Percentiles rank a stretch among this genome's conserved stretches.
Conservation (phyloP, 2,888 invertebrate genomes). For the Callosobruchus maculatus region DNA sequence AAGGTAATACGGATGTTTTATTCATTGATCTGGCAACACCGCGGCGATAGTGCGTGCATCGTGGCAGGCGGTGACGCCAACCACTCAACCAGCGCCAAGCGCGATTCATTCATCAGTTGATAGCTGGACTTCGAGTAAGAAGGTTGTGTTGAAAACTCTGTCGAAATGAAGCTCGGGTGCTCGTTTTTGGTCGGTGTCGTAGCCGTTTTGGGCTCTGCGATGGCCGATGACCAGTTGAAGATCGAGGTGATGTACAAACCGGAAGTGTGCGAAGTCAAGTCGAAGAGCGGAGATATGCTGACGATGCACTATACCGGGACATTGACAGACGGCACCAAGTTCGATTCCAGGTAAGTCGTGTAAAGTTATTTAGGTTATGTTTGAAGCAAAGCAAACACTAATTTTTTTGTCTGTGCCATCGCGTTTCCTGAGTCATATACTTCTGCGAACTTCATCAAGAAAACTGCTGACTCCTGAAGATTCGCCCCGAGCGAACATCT, state of each 20-base stretch:
- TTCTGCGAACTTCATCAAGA: no score
- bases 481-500: no score
- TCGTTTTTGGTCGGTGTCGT: constrained; percentile 18
- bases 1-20: no score
- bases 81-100: no score
- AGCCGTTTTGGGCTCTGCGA: constrained; percentile 28
- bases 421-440: no score
- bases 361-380: no score
- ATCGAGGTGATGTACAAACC: constrained; percentile 77
- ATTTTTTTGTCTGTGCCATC: no score
- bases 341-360: constrained; percentile 81
- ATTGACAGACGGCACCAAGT: constrained; percentile 83
- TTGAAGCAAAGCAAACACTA: no score
- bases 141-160: neutral
- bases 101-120: neutral
- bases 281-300: constrained; percentile 83
- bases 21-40: neutral
- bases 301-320: constrained; percentile 96
- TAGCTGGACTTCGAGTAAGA: neutral
- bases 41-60: neutral
- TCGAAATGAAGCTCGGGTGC: constrained; percentile 21
- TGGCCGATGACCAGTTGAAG: constrained; percentile 63
- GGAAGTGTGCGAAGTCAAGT: constrained; percentile 76
- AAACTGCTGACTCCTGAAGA: no score
- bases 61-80: neutral